Conservation (phyloP, 2,888 invertebrate species). For the Mesorhabditis spiculigera region DNA sequence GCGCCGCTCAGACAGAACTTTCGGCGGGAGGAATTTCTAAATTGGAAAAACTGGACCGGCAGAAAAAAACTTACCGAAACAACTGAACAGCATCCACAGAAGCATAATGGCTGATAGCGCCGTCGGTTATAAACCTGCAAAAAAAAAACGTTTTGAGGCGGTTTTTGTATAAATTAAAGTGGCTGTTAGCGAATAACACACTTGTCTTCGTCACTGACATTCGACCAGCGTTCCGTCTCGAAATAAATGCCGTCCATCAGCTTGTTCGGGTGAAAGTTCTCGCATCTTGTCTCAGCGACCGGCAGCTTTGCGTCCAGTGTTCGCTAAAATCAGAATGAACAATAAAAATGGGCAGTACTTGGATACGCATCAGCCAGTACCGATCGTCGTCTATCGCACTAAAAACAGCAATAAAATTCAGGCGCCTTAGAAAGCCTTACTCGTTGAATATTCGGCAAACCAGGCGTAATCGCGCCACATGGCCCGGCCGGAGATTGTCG, state of each 20-base stretch:
- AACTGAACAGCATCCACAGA: not conserved
- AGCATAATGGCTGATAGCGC: not conserved
- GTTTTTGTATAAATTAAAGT: not conserved
- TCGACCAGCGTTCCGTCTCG: not conserved
- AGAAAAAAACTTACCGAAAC: not conserved
- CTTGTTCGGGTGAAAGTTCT: not conserved
- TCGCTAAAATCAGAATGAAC: not conserved
- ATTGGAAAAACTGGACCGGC: too few species aligned
- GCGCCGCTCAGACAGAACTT: not conserved
- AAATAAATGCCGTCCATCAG: not conserved
- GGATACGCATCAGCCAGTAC: not conserved
- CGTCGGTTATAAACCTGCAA: not conserved
- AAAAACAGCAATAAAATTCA: not conserved
- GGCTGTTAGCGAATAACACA: not conserved
- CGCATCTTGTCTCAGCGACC: constrained; percentile 4
- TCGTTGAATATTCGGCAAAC: constrained; percentile 1
- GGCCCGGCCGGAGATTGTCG: not conserved
- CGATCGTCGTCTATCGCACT: not conserved
- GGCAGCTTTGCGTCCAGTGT: not conserved
- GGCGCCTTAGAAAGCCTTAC: not conserved
- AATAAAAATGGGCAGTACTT: not conserved
- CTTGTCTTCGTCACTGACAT: not conserved
- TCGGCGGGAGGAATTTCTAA: not conserved
- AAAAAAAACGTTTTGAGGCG: too few species aligned
- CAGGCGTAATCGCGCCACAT: not conserved